Conservation (phyloP, 2,888 invertebrate genomes). For the Coremacera marginata region DNA sequence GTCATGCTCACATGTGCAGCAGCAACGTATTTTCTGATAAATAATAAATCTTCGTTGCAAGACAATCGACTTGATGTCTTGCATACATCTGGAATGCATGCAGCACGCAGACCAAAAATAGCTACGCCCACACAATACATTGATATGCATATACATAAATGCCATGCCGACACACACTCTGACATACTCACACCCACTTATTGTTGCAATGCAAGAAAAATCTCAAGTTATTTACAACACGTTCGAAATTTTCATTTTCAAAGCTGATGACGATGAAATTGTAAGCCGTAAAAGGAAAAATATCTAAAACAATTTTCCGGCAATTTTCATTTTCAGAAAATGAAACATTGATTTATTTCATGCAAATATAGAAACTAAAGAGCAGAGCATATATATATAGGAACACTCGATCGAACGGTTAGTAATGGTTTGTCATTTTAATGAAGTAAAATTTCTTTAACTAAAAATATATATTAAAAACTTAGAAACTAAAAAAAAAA, state of each 20-base stretch:
- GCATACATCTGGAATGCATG: conserved; percentile 8
- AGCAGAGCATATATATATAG: no score
- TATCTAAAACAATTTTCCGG: conserved; percentile 24
- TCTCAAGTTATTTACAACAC: conserved; percentile 20
- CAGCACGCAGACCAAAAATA: background rate
- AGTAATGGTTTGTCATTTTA: no score
- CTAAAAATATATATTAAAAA: no score
- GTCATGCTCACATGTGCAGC: background rate
- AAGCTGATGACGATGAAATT: conserved; percentile 26
- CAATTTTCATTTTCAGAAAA: conserved; percentile 18
- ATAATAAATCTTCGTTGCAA: conserved; percentile 31
- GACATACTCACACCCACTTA: background rate
- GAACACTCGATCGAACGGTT: no score
- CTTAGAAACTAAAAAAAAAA: no score
- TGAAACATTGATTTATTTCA: conserved; percentile 29
- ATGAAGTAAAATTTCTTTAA: no score
- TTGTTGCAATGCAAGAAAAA: background rate
- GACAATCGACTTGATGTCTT: conserved; percentile 29
- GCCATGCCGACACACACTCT: background rate
- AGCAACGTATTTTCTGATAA: background rate
- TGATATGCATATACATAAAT: background rate
- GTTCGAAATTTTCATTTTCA: conserved; percentile 6
- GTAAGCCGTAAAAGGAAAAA: conserved; percentile 14
- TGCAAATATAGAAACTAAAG: conserved; percentile 7
- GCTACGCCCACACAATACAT: background rate